Base-by-base conservation (phyloP, 1,140 invertebrate genomes). In the Drosophila repleta region DNA sequence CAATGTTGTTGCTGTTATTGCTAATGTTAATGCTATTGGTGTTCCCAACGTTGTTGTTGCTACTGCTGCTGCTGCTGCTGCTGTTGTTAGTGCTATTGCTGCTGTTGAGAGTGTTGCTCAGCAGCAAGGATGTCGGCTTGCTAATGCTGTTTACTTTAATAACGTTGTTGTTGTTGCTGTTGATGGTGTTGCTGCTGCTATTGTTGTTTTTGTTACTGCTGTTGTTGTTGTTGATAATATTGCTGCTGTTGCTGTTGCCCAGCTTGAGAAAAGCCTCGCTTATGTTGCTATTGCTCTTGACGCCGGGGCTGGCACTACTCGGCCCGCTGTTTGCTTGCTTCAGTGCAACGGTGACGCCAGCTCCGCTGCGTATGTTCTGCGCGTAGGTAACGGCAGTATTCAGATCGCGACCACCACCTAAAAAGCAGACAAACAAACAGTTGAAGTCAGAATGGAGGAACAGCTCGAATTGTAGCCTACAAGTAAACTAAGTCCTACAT, bases 391-490 rank as follows among this genome's bases (percentile, higher is more conserved):
- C 95, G 1, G 95, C 95, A 15, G 96, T 95, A 3, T 95, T 95
- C 73, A 97, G 92, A 90, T 96, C 95, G 88, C 96, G 96, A 13
- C 96, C 96, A 7, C 96, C 96, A 79, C 96, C 96, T 96, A 65
- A 24, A 77, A 79, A 15, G 2, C 0, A 29, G 8, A 0, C 2
- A 29, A 29, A 29, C 7, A 29, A 35, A 13, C 32, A 32, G 29
- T 35, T 11, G 24, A 26, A 4, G 24, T 0, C 4, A 26, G 4
- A 26, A 26, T 4, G 24, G 4, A 26, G 4, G 6, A 26, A 3
- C 29, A 8, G 8, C 11, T 35, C 10, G 32, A 11, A 35, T 11
- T 11, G 11, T 8, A 3, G 32, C 32, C 32, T 35, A 35, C 2
- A 13, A 13, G 11, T 35, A 11, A 3, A 10, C 32, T 35, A 6